Conservation (phyloP, 2,888 invertebrate genomes). For the Beris chalybata region DNA sequence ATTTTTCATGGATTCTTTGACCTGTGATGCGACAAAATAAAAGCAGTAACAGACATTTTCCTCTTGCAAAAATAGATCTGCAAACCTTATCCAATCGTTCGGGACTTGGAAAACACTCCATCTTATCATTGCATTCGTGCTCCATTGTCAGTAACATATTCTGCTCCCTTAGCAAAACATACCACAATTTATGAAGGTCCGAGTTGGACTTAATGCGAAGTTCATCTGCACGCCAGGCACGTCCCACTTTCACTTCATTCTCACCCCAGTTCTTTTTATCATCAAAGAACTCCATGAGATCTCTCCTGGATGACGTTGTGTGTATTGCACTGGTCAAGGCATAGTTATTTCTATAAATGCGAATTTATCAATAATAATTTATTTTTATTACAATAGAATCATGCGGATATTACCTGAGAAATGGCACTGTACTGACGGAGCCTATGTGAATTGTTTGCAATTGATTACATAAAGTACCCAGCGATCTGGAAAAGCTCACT, state of each 20-base stretch:
- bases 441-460: not conserved
- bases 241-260: slow-evolving; percentile 74
- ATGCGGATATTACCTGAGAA: not conserved
- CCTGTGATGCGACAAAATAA: slow-evolving; percentile 50
- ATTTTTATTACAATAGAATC: not conserved
- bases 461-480: slow-evolving; percentile 4
- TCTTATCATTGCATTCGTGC: slow-evolving; percentile 70
- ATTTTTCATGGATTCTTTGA: slow-evolving; percentile 92
- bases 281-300: slow-evolving; percentile 90
- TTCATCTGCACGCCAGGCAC: slow-evolving; percentile 89
- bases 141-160: slow-evolving; percentile 99
- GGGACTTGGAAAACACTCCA: slow-evolving; percentile 80
- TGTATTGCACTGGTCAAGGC: not conserved
- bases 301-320: slow-evolving; percentile 56
- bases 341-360: slow-evolving; percentile 6
- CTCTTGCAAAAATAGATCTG: too few species aligned
- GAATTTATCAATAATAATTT: not conserved
- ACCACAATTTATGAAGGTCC: slow-evolving; percentile 98
- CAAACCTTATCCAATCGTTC: slow-evolving; percentile 87
- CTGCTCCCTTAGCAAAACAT: slow-evolving; percentile 83
- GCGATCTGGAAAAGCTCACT: not conserved
- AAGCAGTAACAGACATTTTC: not conserved
- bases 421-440: not conserved
- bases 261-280: slow-evolving; percentile 80
- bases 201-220: slow-evolving; percentile 90